These are phyloP conservation scores for Cactoblastis cactorum DNA, from an alignment of 2,888 invertebrate species.

Conservation along the genomic window DNA sequence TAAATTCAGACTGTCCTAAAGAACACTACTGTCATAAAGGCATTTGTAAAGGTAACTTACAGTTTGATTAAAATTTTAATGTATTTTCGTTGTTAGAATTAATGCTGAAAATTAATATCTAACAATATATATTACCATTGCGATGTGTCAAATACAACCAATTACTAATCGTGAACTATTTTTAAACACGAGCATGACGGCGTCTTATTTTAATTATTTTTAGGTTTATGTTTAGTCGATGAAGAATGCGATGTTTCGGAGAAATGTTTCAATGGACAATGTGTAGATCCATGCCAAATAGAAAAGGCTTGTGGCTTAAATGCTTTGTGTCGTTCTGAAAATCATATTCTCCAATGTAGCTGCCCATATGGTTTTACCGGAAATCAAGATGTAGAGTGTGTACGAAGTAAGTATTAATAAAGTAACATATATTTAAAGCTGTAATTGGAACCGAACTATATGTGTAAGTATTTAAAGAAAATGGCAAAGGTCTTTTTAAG, in stretches of 20 bases:
- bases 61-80: not conserved
- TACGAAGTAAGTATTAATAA: slow-evolving; percentile 82
- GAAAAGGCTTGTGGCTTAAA: slow-evolving; percentile 91
- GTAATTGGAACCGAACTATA: no score
- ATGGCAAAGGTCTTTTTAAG: no score
- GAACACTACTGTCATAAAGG: slow-evolving; percentile 91
- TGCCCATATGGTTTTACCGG: slow-evolving; percentile 94
- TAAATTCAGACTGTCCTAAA: slow-evolving; percentile 85
- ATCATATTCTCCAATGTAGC: slow-evolving; percentile 87
- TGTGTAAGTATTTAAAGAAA: no score
- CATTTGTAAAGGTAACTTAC: slow-evolving; percentile 85
- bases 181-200: no score
- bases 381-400: slow-evolving; percentile 89
- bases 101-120: no score
- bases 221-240: slow-evolving; percentile 87
- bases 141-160: no score
- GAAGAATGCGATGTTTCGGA: slow-evolving; percentile 89
- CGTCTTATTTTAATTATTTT: slow-evolving; percentile 1
- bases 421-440: not conserved
- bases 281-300: slow-evolving; percentile 87
- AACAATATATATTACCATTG: no score
- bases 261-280: slow-evolving; percentile 90
- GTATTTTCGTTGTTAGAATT: no score
- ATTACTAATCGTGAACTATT: no score
- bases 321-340: slow-evolving; percentile 85